A percentile compares a stretch with the other conserved stretches of the same genome.
Evolutionary conservation across 2,888 invertebrate genomes (phyloP).

Genomic region (Psococerastis gibbosa): DNA sequence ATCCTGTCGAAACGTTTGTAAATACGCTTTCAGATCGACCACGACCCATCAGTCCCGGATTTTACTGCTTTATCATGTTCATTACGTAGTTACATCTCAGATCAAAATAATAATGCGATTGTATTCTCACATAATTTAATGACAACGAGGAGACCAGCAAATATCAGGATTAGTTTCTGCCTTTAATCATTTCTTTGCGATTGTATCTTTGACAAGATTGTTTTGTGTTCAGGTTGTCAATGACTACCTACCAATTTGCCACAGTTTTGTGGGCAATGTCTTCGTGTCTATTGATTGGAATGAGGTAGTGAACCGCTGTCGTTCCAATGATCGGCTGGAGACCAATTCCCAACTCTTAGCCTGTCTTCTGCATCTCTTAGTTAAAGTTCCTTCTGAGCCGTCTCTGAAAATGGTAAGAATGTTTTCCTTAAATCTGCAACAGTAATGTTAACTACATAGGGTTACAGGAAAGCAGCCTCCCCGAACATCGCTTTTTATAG

Average conservation of each 20-base stretch:
- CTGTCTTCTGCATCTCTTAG: conserved; percentile 43
- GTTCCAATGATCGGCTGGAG: conserved; percentile 22
- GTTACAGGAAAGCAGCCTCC: too few relatives aligned
- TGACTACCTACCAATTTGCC: conserved; percentile 46
- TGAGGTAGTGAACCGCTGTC: conserved; percentile 33
- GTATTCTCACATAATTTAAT: neutral
- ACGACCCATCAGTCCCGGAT: too few relatives aligned
- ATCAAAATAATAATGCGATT: conserved; percentile 11
- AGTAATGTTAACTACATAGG: too few relatives aligned
- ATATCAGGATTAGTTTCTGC: conserved; percentile 6
- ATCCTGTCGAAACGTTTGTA: too few relatives aligned
- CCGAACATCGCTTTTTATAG: too few relatives aligned
- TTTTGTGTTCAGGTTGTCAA: conserved; percentile 31
- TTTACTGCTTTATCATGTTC: too few relatives aligned
- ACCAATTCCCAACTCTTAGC: conserved; percentile 34
- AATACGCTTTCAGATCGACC: too few relatives aligned
- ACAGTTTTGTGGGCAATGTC: conserved; percentile 48
- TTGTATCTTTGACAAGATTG: conserved; percentile 12
- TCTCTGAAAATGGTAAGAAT: conserved; percentile 42
- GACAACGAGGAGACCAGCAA: neutral
- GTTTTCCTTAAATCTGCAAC: too few relatives aligned
- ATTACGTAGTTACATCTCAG: too few relatives aligned
- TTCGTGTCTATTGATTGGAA: conserved; percentile 49
- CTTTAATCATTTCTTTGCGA: neutral
- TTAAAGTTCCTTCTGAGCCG: conserved; percentile 52